Conservation (phyloP, 2,888 invertebrate species). For the Hermaeophaga mercurialis region DNA sequence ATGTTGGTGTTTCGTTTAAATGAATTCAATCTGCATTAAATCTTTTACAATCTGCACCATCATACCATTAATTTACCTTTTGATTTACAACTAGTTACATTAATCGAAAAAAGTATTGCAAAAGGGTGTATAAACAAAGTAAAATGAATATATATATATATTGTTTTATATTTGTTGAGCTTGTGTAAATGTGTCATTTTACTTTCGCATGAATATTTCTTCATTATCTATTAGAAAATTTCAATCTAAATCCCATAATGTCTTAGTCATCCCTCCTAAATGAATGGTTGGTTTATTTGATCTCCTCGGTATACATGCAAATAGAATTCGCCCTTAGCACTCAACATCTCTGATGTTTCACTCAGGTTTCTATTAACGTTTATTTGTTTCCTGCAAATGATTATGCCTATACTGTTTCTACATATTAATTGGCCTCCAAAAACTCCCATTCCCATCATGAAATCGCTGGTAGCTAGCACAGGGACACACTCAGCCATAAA, state of each 20-base stretch:
- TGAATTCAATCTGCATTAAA: too few species aligned
- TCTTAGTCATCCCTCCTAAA: slow-evolving; percentile 2
- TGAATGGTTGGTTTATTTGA: slow-evolving; percentile 3
- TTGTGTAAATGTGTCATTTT: too few species aligned
- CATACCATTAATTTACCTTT: too few species aligned
- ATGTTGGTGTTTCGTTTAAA: too few species aligned
- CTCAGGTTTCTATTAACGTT: slow-evolving; percentile 27
- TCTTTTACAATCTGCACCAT: too few species aligned
- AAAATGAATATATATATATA: too few species aligned
- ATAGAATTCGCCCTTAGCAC: slow-evolving; percentile 7
- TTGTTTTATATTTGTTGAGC: too few species aligned
- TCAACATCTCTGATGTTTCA: slow-evolving; percentile 7
- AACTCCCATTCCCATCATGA: slow-evolving; percentile 3
- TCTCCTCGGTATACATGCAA: slow-evolving; percentile 11
- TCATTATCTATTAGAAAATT: neutral
- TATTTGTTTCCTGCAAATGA: slow-evolving; percentile 29
- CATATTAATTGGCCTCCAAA: slow-evolving; percentile 22
- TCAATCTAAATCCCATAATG: slow-evolving; percentile 3
- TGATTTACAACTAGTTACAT: too few species aligned
- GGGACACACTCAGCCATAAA: neutral
- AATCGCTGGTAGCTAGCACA: neutral
- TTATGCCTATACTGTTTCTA: slow-evolving; percentile 25
- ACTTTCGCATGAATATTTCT: too few species aligned
- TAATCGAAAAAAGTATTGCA: too few species aligned
- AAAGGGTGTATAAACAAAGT: too few species aligned